Evolutionary conservation across 2,797 vertebrate species (phyloP).

Genomic region (Poeciliopsis gracilis): DNA sequence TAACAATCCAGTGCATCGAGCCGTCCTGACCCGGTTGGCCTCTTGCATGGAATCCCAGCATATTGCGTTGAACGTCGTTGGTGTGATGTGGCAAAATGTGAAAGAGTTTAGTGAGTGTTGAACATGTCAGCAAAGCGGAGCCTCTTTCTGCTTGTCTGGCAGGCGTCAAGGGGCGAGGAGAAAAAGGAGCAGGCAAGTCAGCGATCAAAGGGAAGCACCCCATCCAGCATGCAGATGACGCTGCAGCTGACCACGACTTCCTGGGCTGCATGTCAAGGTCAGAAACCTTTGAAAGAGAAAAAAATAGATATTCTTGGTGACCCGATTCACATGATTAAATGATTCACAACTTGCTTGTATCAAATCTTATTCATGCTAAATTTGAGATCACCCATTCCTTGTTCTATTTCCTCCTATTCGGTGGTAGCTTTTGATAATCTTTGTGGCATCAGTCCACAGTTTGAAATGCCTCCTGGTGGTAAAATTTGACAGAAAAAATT

Average conservation of each 20-base stretch:
- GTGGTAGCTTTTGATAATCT: background rate
- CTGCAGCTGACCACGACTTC: conserved; percentile 89
- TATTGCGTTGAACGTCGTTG: background rate
- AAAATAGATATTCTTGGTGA: background rate
- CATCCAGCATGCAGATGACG: conserved; percentile 75
- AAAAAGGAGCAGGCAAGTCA: conserved; percentile 73
- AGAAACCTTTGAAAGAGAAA: too few species aligned
- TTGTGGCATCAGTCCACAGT: background rate
- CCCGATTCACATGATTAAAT: too few species aligned
- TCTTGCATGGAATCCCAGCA: background rate
- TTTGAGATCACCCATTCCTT: background rate
- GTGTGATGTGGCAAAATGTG: background rate
- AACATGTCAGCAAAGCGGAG: background rate
- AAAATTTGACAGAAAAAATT: background rate
- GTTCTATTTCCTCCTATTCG: background rate
- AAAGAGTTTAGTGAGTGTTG: background rate
- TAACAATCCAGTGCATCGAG: too few species aligned
- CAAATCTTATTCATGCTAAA: background rate
- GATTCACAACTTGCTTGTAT: background rate
- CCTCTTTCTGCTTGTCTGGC: background rate
- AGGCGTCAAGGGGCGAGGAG: conserved; percentile 74
- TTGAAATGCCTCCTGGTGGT: background rate
- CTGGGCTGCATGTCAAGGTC: conserved; percentile 97
- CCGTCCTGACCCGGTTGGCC: background rate
- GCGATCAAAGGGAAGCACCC: conserved; percentile 81